phyloP scores from a whole-genome alignment of 2,888 invertebrate genomes.

The Metellina segmentata region DNA sequence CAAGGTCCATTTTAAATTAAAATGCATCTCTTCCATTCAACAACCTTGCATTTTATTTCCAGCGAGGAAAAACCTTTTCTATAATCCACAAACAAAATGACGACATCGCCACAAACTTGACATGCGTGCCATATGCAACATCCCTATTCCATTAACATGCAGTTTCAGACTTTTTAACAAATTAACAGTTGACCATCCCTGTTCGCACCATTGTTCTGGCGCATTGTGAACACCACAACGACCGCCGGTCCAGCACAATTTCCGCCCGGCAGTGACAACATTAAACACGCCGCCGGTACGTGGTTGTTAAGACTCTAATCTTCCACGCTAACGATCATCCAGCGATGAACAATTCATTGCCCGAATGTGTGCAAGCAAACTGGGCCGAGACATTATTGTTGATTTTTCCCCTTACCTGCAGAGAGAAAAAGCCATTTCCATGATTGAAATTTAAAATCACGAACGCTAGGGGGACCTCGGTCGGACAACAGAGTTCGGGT shows the following conservation, averaged over 20 bases:
- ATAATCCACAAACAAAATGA: no score
- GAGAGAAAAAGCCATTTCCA: slow-evolving; percentile 42
- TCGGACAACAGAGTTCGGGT: not conserved
- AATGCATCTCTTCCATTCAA: no score
- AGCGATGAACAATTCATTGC: slow-evolving; percentile 20
- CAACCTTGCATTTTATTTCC: no score
- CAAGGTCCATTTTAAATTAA: no score
- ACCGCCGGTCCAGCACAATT: no score
- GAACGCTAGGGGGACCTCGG: not conserved
- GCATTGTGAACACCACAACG: no score
- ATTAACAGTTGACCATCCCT: not conserved
- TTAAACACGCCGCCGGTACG: slow-evolving; percentile 8
- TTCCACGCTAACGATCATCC: slow-evolving; percentile 25
- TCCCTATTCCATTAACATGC: no score
- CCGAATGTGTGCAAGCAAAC: not conserved
- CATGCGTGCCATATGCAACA: no score
- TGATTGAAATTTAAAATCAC: slow-evolving; percentile 63
- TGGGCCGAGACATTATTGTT: slow-evolving; percentile 33
- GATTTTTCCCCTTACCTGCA: not conserved
- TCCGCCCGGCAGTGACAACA: not conserved
- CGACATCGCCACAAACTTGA: no score
- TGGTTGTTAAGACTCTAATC: slow-evolving; percentile 24
- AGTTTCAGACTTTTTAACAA: not conserved
- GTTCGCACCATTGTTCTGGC: not conserved
- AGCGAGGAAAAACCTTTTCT: no score